phyloP scores from a whole-genome alignment of 2,113 vertebrate genomes.

The human region DNA sequence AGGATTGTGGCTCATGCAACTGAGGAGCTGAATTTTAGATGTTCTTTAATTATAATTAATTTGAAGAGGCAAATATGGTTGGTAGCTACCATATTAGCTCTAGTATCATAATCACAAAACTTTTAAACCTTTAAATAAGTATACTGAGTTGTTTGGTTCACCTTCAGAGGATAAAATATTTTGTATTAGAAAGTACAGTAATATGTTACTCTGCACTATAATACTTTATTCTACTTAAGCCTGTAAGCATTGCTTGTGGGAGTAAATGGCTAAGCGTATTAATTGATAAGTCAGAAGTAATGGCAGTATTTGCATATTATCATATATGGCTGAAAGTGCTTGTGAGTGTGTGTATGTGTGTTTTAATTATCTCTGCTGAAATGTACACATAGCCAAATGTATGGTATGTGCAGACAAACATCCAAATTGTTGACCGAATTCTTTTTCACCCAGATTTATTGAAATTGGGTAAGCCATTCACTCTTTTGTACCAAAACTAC shows the following conservation, averaged over 20 bases:
- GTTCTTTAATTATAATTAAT: not conserved
- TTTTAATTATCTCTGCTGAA: constrained; percentile 28
- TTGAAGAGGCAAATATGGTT: not conserved
- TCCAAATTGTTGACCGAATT: not conserved
- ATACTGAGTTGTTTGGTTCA: constrained; percentile 19
- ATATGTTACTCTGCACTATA: constrained; percentile 21
- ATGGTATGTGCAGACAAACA: not conserved
- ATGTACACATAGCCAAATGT: not conserved
- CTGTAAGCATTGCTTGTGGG: constrained; percentile 38
- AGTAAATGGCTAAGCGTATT: constrained; percentile 44
- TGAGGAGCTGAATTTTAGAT: not conserved
- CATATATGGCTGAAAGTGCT: not conserved
- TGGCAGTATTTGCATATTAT: not conserved
- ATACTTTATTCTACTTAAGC: constrained; percentile 43
- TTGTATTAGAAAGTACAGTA: constrained; percentile 25
- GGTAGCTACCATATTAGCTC: not conserved
- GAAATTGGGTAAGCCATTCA: not conserved
- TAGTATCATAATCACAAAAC: not conserved
- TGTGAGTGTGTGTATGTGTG: not conserved
- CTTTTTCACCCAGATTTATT: not conserved
- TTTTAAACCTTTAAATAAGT: not conserved
- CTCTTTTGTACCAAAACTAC: not conserved
- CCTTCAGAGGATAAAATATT: constrained; percentile 32
- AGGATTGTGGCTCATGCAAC: not conserved
- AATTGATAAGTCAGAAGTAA: constrained; percentile 36